Conservation (phyloP, 2,888 invertebrate species). For the Ichneumoninae sp. region DNA sequence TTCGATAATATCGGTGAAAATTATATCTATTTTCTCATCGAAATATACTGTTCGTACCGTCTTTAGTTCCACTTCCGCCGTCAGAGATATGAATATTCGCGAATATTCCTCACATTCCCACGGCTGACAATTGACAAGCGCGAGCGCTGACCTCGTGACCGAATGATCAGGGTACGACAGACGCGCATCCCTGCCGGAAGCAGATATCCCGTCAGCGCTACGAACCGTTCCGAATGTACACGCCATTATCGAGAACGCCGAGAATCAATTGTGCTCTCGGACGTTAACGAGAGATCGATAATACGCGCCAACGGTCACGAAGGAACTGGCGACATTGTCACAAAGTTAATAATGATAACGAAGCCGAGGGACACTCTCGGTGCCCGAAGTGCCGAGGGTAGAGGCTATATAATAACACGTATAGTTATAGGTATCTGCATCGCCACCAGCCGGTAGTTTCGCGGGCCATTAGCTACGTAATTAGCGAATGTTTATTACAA, state of each 20-base stretch:
- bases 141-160: neutral
- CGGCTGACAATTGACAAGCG: neutral
- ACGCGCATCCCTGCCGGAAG: neutral
- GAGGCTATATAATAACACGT: conserved; percentile 1
- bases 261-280: conserved; percentile 6
- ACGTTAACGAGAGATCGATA: conserved; percentile 21
- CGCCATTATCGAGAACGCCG: neutral
- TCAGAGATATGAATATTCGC: neutral
- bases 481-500: conserved; percentile 64
- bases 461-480: conserved; percentile 62
- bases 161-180: neutral
- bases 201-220: neutral
- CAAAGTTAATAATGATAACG: conserved; percentile 42
- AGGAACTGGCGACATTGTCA: conserved; percentile 11
- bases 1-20: neutral
- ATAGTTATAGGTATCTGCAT: conserved; percentile 37
- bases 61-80: neutral
- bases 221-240: neutral
- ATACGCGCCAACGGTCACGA: neutral
- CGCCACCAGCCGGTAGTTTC: conserved; percentile 46
- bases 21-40: neutral
- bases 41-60: neutral
- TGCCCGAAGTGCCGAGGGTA: neutral
- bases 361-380: neutral
- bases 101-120: neutral